phyloP scores from a whole-genome alignment of 2,888 invertebrate species.

The Coremacera marginata region DNA sequence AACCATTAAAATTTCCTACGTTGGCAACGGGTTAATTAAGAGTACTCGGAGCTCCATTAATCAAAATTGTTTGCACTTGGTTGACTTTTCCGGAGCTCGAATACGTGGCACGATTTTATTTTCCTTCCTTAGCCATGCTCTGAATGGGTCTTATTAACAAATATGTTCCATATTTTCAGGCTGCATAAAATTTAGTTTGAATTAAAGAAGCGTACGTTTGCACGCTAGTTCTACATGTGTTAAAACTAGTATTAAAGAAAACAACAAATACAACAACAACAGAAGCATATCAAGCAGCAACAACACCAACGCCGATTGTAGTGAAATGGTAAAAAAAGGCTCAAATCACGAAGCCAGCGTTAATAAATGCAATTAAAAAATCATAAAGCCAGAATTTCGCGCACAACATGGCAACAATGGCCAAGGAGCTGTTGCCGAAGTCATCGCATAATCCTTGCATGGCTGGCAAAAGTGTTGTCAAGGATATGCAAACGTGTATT shows the following conservation, averaged over 20 bases:
- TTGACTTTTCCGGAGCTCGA: no score
- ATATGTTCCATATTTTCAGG: slow-evolving; percentile 16
- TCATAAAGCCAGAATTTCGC: slow-evolving; percentile 33
- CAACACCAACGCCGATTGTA: background rate
- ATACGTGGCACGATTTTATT: no score
- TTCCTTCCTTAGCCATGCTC: no score
- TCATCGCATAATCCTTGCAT: slow-evolving; percentile 2
- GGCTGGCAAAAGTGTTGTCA: slow-evolving; percentile 12
- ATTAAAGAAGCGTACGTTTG: background rate
- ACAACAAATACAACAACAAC: background rate
- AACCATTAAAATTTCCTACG: background rate
- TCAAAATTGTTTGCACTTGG: no score
- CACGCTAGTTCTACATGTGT: background rate
- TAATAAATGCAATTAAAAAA: slow-evolving; percentile 29
- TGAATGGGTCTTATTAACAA: background rate
- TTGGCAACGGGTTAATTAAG: background rate
- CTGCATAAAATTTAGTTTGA: background rate
- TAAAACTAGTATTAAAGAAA: background rate
- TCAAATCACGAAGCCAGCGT: slow-evolving; percentile 2
- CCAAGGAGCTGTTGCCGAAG: slow-evolving; percentile 3
- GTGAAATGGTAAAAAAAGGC: background rate
- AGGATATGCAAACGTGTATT: slow-evolving; percentile 13
- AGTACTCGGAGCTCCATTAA: no score
- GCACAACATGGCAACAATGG: slow-evolving; percentile 27
- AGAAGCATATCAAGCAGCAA: background rate